These are phyloP conservation scores for Oceanodroma leucorhoa DNA, from an alignment of 2,797 vertebrate species.

Conservation along the genomic window DNA sequence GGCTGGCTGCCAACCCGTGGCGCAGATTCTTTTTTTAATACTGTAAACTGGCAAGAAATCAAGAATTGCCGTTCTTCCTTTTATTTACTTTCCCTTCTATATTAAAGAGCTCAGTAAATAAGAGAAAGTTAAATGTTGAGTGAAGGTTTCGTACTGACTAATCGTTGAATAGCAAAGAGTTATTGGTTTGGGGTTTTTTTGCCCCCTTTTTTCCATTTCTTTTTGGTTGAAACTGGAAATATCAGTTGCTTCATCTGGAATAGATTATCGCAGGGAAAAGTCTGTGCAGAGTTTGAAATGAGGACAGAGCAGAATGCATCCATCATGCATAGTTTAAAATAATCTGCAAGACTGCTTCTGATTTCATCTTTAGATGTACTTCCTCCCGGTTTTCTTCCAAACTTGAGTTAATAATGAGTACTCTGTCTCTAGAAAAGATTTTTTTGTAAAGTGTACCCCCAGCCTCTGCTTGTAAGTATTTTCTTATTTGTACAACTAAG, in stretches of 20 bases:
- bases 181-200: background rate
- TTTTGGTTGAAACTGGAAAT: constrained; percentile 43
- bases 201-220: constrained; percentile 5
- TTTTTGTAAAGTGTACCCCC: constrained; percentile 36
- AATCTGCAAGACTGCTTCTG: constrained; percentile 12
- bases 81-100: constrained; percentile 79
- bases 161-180: constrained; percentile 23
- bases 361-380: constrained; percentile 22
- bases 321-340: constrained; percentile 8
- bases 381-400: constrained; percentile 28
- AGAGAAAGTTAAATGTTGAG: constrained; percentile 62
- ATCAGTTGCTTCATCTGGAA: constrained; percentile 66
- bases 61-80: constrained; percentile 81
- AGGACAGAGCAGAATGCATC: constrained; percentile 28
- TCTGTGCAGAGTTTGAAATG: constrained; percentile 47
- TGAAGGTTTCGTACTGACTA: constrained; percentile 25
- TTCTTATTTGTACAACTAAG: constrained; percentile 56
- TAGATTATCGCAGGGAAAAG: constrained; percentile 53
- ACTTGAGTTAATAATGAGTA: constrained; percentile 41
- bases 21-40: constrained; percentile 84
- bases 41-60: constrained; percentile 85
- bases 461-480: constrained; percentile 48
- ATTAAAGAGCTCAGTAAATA: constrained; percentile 66
- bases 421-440: constrained; percentile 31
- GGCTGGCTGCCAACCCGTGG: constrained; percentile 80